Evolutionary conservation across 2,888 invertebrate species (phyloP), one percentile per base, ranked within the genome.

Genomic region (Bombylius discolor): DNA sequence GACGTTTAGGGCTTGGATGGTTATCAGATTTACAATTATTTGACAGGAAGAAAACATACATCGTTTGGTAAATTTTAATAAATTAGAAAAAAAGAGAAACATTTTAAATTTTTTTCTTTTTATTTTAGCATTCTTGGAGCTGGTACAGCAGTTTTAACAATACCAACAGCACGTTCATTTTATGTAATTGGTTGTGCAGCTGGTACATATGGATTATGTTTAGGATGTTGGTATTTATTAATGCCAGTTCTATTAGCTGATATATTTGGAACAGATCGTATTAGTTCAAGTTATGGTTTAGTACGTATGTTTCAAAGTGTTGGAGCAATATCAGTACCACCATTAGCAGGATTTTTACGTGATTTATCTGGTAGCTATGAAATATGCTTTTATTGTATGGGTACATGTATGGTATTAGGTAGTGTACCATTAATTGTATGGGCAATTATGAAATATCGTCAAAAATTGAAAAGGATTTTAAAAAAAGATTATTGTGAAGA

Each of bases 301-400:
- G 84, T 86, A 31, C 73, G 87, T 14, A 83, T 87, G 82, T 87
- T 86, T 68, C 86, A 87, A 74, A 85, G 86, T 61, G 71, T 85
- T 32, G 84, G 85, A 0, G 85, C 85, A 0, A 81, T 86, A 34
- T 83, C 84, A 3, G 82, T 85, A 47, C 86, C 86, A 3, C 86
- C 86, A 1, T 76, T 85, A 34, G 82, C 85, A 60, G 86, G 86
- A 33, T 76, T 81, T 23, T 66, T 85, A 11, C 76, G 83, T 1
- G 85, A 86, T 66, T 77, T 84, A 4, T 84, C 85, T 0, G 85
- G 85, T 14, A 83, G 83, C 52, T 86, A 85, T 67, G 80, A 80
- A 5, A 81, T 82, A 67, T 84, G 84, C 65, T 86, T 85, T 73
- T 81, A 85, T 67, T 84, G 85, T 61, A 85, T 86, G 85, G 85